phyloP scores from a whole-genome alignment of 2,797 vertebrate genomes.

The Neosilurus mollespiculum region DNA sequence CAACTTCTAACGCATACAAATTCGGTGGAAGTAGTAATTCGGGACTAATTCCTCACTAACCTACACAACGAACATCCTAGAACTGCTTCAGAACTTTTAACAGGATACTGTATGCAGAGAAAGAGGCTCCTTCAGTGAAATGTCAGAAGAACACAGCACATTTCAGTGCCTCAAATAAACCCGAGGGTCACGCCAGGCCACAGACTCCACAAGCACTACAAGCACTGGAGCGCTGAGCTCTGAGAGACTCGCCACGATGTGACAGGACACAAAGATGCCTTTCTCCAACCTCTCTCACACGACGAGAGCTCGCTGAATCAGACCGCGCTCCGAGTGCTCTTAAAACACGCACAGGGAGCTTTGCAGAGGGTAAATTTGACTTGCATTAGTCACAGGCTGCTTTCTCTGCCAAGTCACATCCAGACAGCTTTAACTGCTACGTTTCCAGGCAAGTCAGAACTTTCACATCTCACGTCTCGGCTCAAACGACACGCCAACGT shows the following conservation, averaged over 20 bases:
- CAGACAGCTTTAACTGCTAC: conserved; percentile 28
- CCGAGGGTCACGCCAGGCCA: conserved; percentile 31
- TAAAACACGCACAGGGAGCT: conserved; percentile 26
- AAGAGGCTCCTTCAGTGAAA: conserved; percentile 20
- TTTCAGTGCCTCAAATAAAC: conserved; percentile 34
- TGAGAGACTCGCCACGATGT: conserved; percentile 3
- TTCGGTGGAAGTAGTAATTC: background rate
- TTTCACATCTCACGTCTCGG: background rate
- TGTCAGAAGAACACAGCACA: conserved; percentile 25
- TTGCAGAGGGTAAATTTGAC: conserved; percentile 36
- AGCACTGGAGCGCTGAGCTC: conserved; percentile 8
- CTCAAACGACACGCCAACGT: background rate
- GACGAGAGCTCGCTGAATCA: conserved; percentile 27
- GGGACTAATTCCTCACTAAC: background rate
- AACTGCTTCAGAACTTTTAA: background rate
- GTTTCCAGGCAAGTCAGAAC: conserved; percentile 2
- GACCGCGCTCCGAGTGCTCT: background rate
- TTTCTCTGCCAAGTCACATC: conserved; percentile 22
- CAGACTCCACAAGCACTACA: conserved; percentile 14
- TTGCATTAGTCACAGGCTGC: conserved; percentile 45
- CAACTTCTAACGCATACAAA: background rate
- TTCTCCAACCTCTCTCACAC: conserved; percentile 42
- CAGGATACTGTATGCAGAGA: background rate
- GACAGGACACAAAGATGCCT: conserved; percentile 43
- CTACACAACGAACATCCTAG: background rate